A percentile compares a stretch with the other conserved stretches of the same genome.
Conservation (phyloP, 2,113 vertebrate species). For the Hippocampus guttulatus region DNA sequence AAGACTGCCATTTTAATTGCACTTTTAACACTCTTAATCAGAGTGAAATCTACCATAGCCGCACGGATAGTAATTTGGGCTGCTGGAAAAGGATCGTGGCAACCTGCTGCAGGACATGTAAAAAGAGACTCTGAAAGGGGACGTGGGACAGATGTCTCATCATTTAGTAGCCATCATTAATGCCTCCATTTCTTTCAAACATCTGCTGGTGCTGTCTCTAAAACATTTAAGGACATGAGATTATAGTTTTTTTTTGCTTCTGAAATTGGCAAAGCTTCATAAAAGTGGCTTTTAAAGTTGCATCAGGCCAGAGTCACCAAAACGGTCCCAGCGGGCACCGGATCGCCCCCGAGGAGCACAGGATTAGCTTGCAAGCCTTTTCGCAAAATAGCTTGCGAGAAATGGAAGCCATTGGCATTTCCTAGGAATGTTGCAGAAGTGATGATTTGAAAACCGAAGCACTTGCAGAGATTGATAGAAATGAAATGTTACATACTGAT, state of each 20-base stretch:
- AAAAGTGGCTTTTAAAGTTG: not conserved
- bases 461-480: too few species aligned
- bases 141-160: conserved; percentile 8
- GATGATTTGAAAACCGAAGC: too few species aligned
- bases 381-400: too few species aligned
- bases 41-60: conserved; percentile 13
- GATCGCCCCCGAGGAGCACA: too few species aligned
- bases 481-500: too few species aligned
- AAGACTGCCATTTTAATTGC: conserved; percentile 11
- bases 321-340: too few species aligned
- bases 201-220: not conserved
- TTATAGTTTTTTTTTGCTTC: not conserved
- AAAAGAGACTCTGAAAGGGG: conserved; percentile 27
- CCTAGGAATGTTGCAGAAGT: too few species aligned
- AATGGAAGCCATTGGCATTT: too few species aligned
- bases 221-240: not conserved
- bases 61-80: conserved; percentile 36
- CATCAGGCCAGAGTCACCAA: not conserved
- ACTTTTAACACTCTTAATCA: conserved; percentile 45
- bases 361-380: too few species aligned
- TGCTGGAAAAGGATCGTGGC: conserved; percentile 32
- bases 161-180: conserved; percentile 10
- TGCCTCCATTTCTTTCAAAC: conserved; percentile 14
- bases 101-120: conserved; percentile 20
- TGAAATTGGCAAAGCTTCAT: not conserved